Evolutionary conservation across 2,888 invertebrate species (phyloP), one percentile per base, ranked within the genome.

Genomic region (Hypercompe scribonia): DNA sequence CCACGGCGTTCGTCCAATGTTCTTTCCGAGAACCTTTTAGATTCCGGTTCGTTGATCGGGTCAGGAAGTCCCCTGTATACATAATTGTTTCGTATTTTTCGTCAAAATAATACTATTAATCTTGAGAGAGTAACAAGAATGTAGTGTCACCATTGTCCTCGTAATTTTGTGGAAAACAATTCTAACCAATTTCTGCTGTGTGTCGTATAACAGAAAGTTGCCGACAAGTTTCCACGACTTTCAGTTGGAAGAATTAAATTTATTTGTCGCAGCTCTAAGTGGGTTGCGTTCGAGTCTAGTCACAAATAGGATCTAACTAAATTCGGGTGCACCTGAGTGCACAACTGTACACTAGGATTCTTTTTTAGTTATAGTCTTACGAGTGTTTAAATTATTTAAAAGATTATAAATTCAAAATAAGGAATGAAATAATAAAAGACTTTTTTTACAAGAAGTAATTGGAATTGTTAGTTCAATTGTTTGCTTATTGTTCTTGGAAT

Each of bases 61-160:
- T 86, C 84, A 85, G 75, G 74, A 79, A 81, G 81, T 85, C 67
- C 36, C 66, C 74, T 83, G 84, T 85, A 86, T 86, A 87, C 86
- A 89, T 93, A 92, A 93, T 93, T 93, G 92, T 92, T 90, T 90
- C 84, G 89, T 86, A 91, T 93, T 93, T 94, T 93, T 93, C 90
- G 88, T 87, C 90, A 87, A 91, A 89, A 93, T 94, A 92, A 92
- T 90, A 89, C 88, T 88, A 92, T 93, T 93, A 93, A 93, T 94
- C 92, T 91, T 88, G 83, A 81, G 81, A 77, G 82, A 83, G 89
- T 92, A 92, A 93, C 93, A 91, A 92, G 92, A 92, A 93, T 90
- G 90, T 92, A 91, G 89, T 85, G 87, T 82, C 83, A 81, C 82
- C 81, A 86, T 68, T 58, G 34, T 36, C 31, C 61, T 61, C 69